phyloP scores from a whole-genome alignment of 1,140 invertebrate genomes.

The Monochamus saltuarius region DNA sequence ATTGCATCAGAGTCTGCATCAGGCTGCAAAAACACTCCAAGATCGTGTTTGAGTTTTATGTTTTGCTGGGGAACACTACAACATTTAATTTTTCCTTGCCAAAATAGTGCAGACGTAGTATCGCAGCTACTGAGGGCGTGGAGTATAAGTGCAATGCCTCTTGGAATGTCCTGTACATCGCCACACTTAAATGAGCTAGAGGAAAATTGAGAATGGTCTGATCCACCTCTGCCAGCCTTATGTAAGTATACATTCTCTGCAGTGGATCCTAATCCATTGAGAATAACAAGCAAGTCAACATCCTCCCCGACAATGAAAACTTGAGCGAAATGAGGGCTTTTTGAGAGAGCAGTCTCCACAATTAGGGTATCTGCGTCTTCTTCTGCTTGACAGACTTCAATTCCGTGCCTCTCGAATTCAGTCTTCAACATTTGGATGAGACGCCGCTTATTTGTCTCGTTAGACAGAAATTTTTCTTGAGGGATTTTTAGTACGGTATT shows the following conservation, averaged over 20 bases:
- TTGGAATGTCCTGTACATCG: not conserved
- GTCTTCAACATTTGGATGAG: no score
- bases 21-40: no score
- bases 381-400: no score
- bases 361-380: no score
- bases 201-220: slow-evolving; percentile 1
- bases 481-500: no score
- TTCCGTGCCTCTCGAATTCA: no score
- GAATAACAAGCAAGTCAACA: slow-evolving; percentile 2
- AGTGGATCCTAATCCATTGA: slow-evolving; percentile 7
- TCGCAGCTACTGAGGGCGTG: slow-evolving; percentile 2
- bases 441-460: no score
- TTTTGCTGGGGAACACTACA: no score
- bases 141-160: not conserved
- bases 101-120: slow-evolving; percentile 4
- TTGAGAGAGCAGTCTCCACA: not conserved
- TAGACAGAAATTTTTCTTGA: no score
- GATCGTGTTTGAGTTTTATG: no score
- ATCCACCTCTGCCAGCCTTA: slow-evolving; percentile 8
- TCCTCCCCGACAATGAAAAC: slow-evolving; percentile 5
- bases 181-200: not conserved
- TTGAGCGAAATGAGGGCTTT: not conserved
- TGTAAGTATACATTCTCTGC: not conserved
- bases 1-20: no score
- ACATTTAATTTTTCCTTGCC: slow-evolving; percentile 5